A percentile compares a stretch with the other conserved stretches of the same genome.
phyloP scores from a whole-genome alignment of 2,888 invertebrate genomes.

The Drosophila cracens region DNA sequence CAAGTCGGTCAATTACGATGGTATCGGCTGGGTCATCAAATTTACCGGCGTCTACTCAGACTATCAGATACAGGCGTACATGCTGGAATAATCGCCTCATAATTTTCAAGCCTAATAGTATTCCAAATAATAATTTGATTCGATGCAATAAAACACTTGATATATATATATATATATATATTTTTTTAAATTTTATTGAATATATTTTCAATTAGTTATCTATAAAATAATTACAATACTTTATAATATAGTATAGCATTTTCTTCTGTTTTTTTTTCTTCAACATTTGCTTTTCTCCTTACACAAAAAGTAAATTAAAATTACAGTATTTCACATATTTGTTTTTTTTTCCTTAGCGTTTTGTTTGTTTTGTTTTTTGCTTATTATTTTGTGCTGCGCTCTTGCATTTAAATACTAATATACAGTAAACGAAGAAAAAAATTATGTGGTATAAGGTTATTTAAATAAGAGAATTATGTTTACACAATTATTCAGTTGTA shows the following conservation, averaged over 20 bases:
- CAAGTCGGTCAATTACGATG: conserved; percentile 89
- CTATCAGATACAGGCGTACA: not conserved
- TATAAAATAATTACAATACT: conserved; percentile 73
- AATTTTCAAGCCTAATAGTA: not conserved
- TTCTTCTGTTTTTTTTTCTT: conserved; percentile 44
- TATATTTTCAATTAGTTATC: conserved; percentile 77
- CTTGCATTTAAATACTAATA: conserved; percentile 61
- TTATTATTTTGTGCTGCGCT: conserved; percentile 22
- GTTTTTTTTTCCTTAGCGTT: conserved; percentile 1
- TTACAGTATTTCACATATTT: conserved; percentile 31
- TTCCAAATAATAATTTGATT: not conserved
- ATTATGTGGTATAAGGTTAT: conserved; percentile 43
- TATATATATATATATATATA: not conserved
- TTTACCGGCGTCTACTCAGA: conserved; percentile 62
- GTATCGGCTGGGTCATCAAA: conserved; percentile 87
- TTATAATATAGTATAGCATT: conserved; percentile 66
- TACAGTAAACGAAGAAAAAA: conserved; percentile 58
- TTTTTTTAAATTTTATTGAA: conserved; percentile 64
- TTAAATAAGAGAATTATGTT: conserved; percentile 51
- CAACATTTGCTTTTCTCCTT: conserved; percentile 11
- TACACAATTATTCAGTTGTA: conserved; percentile 24
- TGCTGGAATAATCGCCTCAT: conserved; percentile 5
- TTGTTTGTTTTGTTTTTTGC: not conserved
- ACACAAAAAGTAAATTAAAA: conserved; percentile 30
- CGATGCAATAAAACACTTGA: not conserved